A percentile compares a stretch with the other conserved stretches of the same genome.
Evolutionary conservation across 1,140 invertebrate species (phyloP).

Genomic region (Chironomus striatipennis): DNA sequence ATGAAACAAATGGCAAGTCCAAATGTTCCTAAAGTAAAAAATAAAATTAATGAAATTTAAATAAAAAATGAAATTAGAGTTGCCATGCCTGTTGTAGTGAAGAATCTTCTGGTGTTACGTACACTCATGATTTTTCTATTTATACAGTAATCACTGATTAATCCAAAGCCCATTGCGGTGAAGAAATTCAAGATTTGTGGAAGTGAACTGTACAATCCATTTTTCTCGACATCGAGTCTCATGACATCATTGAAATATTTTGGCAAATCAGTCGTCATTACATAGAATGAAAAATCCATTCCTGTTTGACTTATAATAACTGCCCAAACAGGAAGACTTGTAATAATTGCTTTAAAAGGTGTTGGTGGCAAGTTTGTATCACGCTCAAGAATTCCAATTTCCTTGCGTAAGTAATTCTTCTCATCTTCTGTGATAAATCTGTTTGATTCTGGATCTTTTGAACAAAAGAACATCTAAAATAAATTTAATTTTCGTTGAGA

Average conservation of each 20-base stretch:
- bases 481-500: not conserved
- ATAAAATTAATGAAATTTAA: constrained; percentile 26
- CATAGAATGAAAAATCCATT: constrained; percentile 41
- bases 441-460: constrained; percentile 20
- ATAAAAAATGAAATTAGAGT: not conserved
- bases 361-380: not conserved
- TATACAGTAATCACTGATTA: constrained; percentile 54
- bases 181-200: constrained; percentile 19
- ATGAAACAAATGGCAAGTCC: constrained; percentile 70
- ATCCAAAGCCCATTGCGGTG: not conserved
- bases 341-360: constrained; percentile 10
- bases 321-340: constrained; percentile 48
- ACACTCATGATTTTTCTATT: constrained; percentile 47
- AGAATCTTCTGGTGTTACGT: constrained; percentile 58
- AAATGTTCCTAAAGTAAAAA: constrained; percentile 47
- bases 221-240: not conserved
- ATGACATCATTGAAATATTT: constrained; percentile 25
- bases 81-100: constrained; percentile 56
- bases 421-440: not conserved
- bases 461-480: constrained; percentile 31
- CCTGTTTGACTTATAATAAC: constrained; percentile 64
- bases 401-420: not conserved
- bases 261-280: constrained; percentile 23
- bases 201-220: constrained; percentile 22
- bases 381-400: constrained; percentile 10